Evolutionary conservation across 2,797 vertebrate species (phyloP), one percentile per base, ranked within the genome.

Genomic region (Pachyuromys duprasi): DNA sequence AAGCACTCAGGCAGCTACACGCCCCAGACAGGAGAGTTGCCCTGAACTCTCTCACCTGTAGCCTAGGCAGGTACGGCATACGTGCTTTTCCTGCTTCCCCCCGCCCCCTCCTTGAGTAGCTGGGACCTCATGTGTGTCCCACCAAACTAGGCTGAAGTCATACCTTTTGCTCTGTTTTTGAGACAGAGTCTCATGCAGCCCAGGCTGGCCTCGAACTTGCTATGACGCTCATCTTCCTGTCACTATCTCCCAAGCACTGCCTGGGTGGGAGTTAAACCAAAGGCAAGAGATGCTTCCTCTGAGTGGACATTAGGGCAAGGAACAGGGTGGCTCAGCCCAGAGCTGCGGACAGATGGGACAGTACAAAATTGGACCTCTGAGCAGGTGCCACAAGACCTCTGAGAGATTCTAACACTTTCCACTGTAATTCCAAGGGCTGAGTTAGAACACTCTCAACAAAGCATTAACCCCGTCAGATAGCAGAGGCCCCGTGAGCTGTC

Each of bases 361-460:
- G 17, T 15, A 24, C 11, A 89, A 78, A 39, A 65, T 0, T 45
- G 45, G 9, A 57, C 57, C 42, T 15, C 26, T n/a, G 53, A 83
- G 74, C 80, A 81, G 67, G 0, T 42, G 55, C 36, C 15, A 3
- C 12, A 63, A 88, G 80, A 76, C 20, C 0, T 13, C 8, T 33
- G 33, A 89, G 62, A 89, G 74, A 83, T 55, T 81, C 67, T 22
- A 11, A 53, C 12, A 26, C 36, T 83, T 94, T 39, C 55, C 15
- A 60, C 39, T 33, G 8, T 33, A 45, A 45, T 2, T 22, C 17
- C 63, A 80, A 94, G 36, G 89, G 67, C 81, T 91, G 72, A 91
- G 78, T 57, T 31, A 90, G 39, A 65, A 76, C 78, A 89, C 80
- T 63, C 24, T 17, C 24, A 81, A 87, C 87, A 89, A 88, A 89